Evolutionary conservation across 2,797 vertebrate species (phyloP).

Genomic region (Pangasius larnaudii): DNA sequence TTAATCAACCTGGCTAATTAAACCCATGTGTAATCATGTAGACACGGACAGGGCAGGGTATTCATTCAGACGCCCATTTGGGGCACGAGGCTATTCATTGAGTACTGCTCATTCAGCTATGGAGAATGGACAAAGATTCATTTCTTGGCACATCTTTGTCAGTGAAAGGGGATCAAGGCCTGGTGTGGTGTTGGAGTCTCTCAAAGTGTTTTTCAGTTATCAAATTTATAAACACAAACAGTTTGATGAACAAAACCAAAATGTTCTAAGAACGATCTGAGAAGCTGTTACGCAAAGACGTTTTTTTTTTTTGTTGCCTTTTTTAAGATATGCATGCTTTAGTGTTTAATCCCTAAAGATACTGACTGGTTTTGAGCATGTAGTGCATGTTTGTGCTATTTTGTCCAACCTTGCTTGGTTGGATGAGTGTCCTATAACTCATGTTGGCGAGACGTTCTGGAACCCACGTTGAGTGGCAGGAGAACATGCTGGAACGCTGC

Average conservation of each 20-base stretch:
- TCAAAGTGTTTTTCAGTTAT: neutral
- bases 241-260: neutral
- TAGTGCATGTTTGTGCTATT: conserved; percentile 5
- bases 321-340: no score
- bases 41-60: neutral
- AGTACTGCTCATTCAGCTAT: conserved; percentile 28
- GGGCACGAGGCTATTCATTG: neutral
- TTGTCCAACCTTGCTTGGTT: neutral
- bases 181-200: neutral
- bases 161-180: neutral
- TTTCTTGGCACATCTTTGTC: neutral
- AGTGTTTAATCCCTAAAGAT: neutral
- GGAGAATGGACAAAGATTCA: neutral
- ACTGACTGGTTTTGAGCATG: neutral
- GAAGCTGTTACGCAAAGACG: neutral
- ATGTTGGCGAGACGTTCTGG: conserved; percentile 22
- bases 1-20: conserved; percentile 48
- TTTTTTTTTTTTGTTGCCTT: neutral
- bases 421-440: conserved; percentile 15
- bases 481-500: conserved; percentile 18
- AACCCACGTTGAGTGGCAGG: conserved; percentile 11
- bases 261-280: neutral
- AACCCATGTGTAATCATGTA: conserved; percentile 25
- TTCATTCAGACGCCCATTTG: conserved; percentile 1
- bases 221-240: neutral